Evolutionary conservation across 1,140 invertebrate genomes (phyloP).

Genomic region (Neodiprion fabricii): DNA sequence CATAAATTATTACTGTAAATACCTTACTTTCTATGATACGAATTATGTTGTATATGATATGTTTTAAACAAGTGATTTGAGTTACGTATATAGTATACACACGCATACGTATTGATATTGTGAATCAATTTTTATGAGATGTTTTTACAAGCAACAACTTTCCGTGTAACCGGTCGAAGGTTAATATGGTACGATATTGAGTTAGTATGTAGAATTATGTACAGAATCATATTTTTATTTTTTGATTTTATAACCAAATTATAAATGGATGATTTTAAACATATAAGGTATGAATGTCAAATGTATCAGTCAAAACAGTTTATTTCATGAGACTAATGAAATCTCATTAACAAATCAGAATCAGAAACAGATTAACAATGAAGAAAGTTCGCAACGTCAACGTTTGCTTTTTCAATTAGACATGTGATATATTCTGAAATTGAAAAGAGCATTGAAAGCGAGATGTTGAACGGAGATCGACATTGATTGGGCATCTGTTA

Average conservation of each 20-base stretch:
- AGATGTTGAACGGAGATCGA: too few relatives aligned
- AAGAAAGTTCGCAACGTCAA: too few relatives aligned
- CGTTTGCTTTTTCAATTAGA: too few relatives aligned
- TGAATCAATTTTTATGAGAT: neutral
- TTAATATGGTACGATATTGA: neutral
- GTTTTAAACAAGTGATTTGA: neutral
- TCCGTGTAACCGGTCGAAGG: neutral
- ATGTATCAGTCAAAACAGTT: neutral
- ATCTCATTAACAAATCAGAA: too few relatives aligned
- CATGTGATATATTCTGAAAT: too few relatives aligned
- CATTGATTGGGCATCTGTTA: too few relatives aligned
- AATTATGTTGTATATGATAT: conserved; percentile 6
- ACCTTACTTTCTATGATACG: neutral
- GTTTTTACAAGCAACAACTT: neutral
- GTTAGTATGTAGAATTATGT: neutral
- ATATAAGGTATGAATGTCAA: conserved; percentile 3
- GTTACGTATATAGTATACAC: too few relatives aligned
- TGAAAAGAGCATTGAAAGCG: too few relatives aligned
- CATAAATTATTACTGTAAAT: conserved; percentile 6
- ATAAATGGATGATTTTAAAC: neutral
- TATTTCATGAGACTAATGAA: too few relatives aligned
- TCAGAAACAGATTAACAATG: too few relatives aligned
- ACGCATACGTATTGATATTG: neutral
- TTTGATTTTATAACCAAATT: neutral
- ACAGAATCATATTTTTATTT: neutral